Conservation (phyloP, 35 echinoderm and acorn worm genomes). For the Ophioderma brevispina region DNA sequence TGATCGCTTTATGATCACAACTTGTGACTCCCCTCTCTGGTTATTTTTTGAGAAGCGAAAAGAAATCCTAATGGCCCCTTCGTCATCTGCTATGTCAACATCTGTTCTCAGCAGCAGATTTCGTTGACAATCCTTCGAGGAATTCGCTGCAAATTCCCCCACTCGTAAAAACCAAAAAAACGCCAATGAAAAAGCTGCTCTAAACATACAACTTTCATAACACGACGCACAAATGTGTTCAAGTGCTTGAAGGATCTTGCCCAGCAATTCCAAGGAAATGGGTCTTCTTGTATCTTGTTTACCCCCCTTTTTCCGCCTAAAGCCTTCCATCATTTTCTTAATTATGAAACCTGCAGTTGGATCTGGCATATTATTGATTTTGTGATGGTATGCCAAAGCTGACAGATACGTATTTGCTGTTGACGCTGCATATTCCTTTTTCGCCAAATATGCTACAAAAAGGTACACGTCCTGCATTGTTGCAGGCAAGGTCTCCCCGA, state of each 20-base stretch:
- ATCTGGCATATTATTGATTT: background rate
- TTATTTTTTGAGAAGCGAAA: background rate
- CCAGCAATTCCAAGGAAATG: background rate
- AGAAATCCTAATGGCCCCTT: background rate
- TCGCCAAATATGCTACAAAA: background rate
- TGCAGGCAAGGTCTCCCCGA: too few species aligned
- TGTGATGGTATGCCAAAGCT: background rate
- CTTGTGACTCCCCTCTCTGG: background rate
- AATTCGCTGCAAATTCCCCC: background rate
- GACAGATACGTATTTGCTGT: conserved; percentile 15
- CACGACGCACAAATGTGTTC: background rate
- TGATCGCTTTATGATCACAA: background rate
- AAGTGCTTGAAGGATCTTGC: background rate
- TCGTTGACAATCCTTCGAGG: background rate
- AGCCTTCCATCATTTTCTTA: background rate
- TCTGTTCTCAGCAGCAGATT: background rate
- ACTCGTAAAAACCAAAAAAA: conserved; percentile 6
- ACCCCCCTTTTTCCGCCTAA: background rate
- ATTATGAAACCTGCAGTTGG: background rate
- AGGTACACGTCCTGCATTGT: background rate
- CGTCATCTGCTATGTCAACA: background rate
- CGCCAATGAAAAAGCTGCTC: background rate
- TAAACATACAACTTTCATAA: background rate
- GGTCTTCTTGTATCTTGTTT: background rate
- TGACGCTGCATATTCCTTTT: background rate